Percentiles rank a stretch among this genome's conserved stretches.
Conservation (phyloP, 2,888 invertebrate species). For the Drosophila rellima region DNA sequence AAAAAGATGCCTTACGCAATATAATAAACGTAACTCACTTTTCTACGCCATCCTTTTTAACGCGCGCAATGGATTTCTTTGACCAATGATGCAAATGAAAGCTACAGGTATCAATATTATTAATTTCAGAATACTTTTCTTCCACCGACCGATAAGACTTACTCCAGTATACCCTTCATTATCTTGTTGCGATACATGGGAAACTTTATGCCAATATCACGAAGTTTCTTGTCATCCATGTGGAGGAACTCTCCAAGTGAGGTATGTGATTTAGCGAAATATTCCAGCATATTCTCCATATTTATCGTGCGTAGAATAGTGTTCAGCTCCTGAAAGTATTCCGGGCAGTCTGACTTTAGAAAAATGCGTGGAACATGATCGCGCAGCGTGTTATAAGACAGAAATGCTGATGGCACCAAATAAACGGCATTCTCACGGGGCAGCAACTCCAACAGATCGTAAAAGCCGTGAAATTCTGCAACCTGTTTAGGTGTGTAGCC, state of each 20-base stretch:
- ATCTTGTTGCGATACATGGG: conserved; percentile 83
- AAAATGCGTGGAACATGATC: conserved; percentile 85
- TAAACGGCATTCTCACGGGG: conserved; percentile 72
- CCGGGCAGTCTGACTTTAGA: conserved; percentile 83
- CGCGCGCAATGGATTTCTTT: conserved; percentile 78
- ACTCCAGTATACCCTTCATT: conserved; percentile 83
- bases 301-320: conserved; percentile 75
- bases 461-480: conserved; percentile 83
- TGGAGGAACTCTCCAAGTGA: conserved; percentile 82
- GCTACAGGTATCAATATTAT: conserved; percentile 51
- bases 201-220: conserved; percentile 77
- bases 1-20: neutral
- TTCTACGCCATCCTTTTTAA: conserved; percentile 61
- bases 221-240: conserved; percentile 78
- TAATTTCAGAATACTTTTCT: neutral
- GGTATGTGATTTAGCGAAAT: conserved; percentile 79
- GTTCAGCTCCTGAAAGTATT: conserved; percentile 85
- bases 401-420: conserved; percentile 78
- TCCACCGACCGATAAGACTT: conserved; percentile 39
- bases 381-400: conserved; percentile 78
- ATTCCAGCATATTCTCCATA: conserved; percentile 70
- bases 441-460: conserved; percentile 82
- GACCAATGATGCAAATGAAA: conserved; percentile 85
- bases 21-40: conserved; percentile 46
- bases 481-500: conserved; percentile 84